Conservation (phyloP, 37 sponge, comb jelly and placozoan species). For the Agelas oroides region DNA sequence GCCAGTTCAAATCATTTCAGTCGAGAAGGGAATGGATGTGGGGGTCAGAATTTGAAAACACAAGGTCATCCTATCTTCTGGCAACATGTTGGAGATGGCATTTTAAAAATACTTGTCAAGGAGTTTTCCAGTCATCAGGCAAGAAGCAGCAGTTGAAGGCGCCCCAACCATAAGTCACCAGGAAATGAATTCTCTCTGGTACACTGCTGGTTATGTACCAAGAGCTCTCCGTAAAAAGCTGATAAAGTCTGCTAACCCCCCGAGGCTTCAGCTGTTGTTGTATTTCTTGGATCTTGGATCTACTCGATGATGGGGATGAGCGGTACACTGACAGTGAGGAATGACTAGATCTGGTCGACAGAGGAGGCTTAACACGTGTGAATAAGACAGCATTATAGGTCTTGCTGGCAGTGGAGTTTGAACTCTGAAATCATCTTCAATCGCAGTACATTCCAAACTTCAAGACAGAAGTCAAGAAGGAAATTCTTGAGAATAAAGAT, state of each 20-base stretch:
- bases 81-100: neutral
- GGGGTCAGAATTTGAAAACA: neutral
- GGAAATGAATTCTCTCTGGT: constrained; percentile 24
- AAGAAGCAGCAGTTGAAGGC: no score
- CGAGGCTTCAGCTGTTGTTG: constrained; percentile 4
- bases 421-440: neutral
- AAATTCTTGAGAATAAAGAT: neutral
- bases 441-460: neutral
- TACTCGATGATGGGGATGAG: constrained; percentile 11
- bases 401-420: constrained; percentile 23
- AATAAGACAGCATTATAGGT: constrained; percentile 11
- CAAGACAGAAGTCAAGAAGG: neutral
- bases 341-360: constrained; percentile 17
- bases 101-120: neutral
- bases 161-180: constrained; percentile 2
- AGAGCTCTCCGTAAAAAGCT: constrained; percentile 10
- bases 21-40: constrained; percentile 7
- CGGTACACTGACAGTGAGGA: neutral
- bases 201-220: constrained; percentile 38
- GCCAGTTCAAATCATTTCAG: no score
- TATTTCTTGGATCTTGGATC: neutral
- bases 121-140: neutral
- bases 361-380: constrained; percentile 36
- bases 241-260: constrained; percentile 10
- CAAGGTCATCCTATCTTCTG: neutral